Conservation (phyloP, 2,797 vertebrate species). For the Pseudotriccus pelzelni region DNA sequence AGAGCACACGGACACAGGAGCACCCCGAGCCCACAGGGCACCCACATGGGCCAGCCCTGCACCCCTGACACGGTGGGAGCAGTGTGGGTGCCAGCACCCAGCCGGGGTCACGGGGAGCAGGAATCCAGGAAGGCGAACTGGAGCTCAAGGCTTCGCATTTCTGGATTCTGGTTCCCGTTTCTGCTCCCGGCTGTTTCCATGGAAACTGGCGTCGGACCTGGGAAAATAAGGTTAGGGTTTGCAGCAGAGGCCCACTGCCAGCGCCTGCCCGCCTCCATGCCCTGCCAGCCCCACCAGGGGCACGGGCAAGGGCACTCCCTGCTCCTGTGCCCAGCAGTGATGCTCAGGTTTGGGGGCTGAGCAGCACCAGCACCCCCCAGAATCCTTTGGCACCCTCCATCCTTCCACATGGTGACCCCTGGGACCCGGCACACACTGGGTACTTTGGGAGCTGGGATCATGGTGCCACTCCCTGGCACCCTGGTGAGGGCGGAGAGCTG, state of each 20-base stretch:
- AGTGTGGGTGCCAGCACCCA: background rate
- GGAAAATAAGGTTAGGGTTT: slow-evolving; percentile 76
- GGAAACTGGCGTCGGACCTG: slow-evolving; percentile 75
- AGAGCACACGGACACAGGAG: accelerated
- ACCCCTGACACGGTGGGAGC: background rate
- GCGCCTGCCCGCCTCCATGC: background rate
- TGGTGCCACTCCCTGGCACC: accelerated
- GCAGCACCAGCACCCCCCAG: accelerated
- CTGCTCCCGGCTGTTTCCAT: slow-evolving; percentile 75
- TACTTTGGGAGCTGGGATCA: background rate
- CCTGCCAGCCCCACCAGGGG: background rate
- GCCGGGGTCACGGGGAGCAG: background rate
- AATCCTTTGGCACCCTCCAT: accelerated
- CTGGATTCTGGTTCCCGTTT: slow-evolving; percentile 73
- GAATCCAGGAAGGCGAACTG: slow-evolving; percentile 64
- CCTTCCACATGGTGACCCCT: background rate
- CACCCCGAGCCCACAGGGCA: background rate
- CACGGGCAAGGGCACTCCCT: background rate
- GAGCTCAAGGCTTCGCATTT: slow-evolving; percentile 63
- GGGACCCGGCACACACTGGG: accelerated
- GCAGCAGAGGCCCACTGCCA: slow-evolving; percentile 55
- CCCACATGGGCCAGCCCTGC: background rate
- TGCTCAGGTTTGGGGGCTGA: background rate
- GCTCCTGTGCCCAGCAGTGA: background rate
- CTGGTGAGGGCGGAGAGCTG: background rate